Base-by-base conservation (phyloP, 2,888 invertebrate species). In the Cataglyphis livida region DNA sequence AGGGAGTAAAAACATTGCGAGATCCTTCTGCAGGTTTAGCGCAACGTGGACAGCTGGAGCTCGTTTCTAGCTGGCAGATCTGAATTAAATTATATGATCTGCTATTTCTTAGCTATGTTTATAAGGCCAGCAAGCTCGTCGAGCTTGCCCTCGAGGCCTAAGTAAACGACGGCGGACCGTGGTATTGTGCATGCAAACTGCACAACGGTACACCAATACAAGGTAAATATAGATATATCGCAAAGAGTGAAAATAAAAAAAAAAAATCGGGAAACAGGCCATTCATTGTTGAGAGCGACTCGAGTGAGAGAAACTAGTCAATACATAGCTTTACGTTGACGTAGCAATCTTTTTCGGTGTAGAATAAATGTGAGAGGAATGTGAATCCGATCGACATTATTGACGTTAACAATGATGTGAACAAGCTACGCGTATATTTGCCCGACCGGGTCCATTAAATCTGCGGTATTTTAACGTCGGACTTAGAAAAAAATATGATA, bases 301-400 rank as follows among this genome's bases (percentile, higher is more conserved):
- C 90, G 91, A 90, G 90, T 91, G 92, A 93, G 92, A 93, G 92
- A 92, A 93, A 91, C 94, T 94, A 94, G 94, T 94, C 94, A 94
- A 94, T 94, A 94, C 91, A 92, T 94, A 94, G 94, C 94, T 94
- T 93, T 94, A 94, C 93, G 93, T 93, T 91, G 91, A 92, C 92
- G 90, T 92, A 91, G 91, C 90, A 89, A 88, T 87, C 89, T 85
- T 86, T 83, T 89, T 85, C 83, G 87, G 57, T 41, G 73, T 86
- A 87, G 87, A 74, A 78, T 86, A 90, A 88, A 86, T 68, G 81
- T 83, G 84, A 88, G 48, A 48, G 21, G 51, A 78, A 48, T 64
- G 44, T n/a, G 41, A 81, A 64, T 28, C 66, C 62, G 57, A 75
- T 76, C 78, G 85, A 84, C 9, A 18, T 86, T 71, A 78, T 88